phyloP scores from a whole-genome alignment of 2,797 vertebrate genomes.

The Dendrocincla fuliginosa region DNA sequence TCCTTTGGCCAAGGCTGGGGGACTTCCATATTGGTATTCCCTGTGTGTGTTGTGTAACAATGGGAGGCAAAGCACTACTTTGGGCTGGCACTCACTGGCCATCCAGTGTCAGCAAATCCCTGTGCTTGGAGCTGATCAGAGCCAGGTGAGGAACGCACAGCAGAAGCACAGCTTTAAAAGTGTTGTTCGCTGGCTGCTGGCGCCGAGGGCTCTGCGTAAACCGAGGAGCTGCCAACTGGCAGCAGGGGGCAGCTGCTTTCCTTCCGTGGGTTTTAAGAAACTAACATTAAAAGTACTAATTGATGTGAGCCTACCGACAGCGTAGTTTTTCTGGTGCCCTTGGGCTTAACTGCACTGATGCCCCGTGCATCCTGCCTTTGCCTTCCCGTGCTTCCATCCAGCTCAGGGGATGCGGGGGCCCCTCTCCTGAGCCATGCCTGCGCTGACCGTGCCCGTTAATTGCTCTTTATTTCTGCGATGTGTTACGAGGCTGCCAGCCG shows the following conservation, averaged over 20 bases:
- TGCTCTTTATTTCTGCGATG: neutral
- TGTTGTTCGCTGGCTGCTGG: neutral
- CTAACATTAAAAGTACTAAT: neutral
- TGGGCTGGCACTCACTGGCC: neutral
- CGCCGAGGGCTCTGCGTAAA: neutral
- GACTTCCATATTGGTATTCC: neutral
- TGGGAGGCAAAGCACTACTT: neutral
- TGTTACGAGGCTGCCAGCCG: neutral
- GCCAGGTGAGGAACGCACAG: neutral
- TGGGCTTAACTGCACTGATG: neutral
- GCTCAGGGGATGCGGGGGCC: neutral
- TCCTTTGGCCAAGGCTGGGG: neutral
- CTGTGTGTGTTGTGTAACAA: neutral
- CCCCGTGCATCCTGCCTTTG: too few species aligned
- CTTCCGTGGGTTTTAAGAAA: neutral
- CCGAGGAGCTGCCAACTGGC: neutral
- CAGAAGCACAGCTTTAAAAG: neutral
- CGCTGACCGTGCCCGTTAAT: accelerated
- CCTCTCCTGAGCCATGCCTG: neutral
- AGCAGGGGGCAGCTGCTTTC: neutral
- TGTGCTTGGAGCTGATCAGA: neutral
- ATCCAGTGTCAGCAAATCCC: neutral
- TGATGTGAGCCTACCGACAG: neutral
- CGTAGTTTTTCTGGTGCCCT: neutral
- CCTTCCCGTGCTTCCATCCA: neutral